Base-by-base conservation (phyloP, 1,140 invertebrate genomes). In the Pinna nobilis region DNA sequence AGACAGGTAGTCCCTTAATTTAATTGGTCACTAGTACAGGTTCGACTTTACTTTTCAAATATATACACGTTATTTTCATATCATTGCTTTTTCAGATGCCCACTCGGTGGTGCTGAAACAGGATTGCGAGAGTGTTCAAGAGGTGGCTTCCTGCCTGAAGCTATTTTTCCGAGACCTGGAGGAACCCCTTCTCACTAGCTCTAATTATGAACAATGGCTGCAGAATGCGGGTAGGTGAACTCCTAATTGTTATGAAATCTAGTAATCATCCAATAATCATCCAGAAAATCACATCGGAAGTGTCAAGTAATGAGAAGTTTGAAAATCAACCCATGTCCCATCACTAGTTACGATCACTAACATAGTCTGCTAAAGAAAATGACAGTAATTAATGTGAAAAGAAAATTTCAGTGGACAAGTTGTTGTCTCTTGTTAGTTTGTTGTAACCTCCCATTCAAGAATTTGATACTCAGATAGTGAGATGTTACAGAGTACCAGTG, bases 101-200 rank as follows among this genome's bases (percentile, higher is more conserved):
- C 95, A 94, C 91, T 91, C 93, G 20, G 94, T 96, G 1, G 93
- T 95, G 86, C 91, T 97, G 35, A 93, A 92, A 3, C 88, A 90
- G 6, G 92, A 92, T 37, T 92, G 93, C 28, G 95, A 94, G 82
- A 92, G 92, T 0, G 95, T 96, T 79, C 94, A 96, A 88, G 96
- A 97, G 82, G 95, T 97, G 2, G 94, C 95, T 3, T 94, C 93
- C 35, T 94, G 93, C 7, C 88, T 97, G 0, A 96, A 97, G 84
- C 89, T 94, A 78, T 97, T 96, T 84, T 93, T 97, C 79, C 89
- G 95, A 50, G 94, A 94, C 79, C 78, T 88, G 32, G 76, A 83
- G 20, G 86, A 87, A 11, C 86, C 87, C 13, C 65, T 88, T 18
- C 77, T 88, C 60, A 87, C 91, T 63, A 87, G 88, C 70, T 88